Conservation (phyloP, 1,140 invertebrate genomes). For the Hirudo medicinalis region DNA sequence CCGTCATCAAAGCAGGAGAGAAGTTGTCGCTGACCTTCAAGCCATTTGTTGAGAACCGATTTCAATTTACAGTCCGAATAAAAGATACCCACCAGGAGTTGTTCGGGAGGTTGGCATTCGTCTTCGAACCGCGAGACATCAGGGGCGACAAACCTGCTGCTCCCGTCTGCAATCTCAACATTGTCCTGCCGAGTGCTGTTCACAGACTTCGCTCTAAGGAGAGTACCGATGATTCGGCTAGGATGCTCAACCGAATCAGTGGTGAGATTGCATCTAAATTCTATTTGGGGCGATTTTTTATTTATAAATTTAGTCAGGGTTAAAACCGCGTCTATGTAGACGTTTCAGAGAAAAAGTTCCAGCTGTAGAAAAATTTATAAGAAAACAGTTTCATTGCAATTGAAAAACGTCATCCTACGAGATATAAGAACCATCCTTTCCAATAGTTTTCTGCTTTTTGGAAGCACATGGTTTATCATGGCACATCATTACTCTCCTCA, state of each 20-base stretch:
- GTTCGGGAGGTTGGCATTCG: conserved; percentile 84
- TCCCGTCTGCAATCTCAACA: conserved; percentile 91
- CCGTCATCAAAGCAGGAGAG: conserved; percentile 94
- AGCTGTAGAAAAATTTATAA: too few species aligned
- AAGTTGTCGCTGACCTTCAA: conserved; percentile 85
- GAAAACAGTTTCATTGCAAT: too few species aligned
- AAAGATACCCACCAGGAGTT: conserved; percentile 82
- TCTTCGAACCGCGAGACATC: conserved; percentile 75
- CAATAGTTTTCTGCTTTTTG: too few species aligned
- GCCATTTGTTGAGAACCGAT: conserved; percentile 91
- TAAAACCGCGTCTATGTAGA: too few species aligned
- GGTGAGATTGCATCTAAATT: too few species aligned
- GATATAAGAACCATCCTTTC: too few species aligned
- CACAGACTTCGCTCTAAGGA: not conserved
- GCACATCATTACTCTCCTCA: too few species aligned
- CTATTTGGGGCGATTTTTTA: too few species aligned
- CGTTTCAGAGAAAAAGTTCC: too few species aligned
- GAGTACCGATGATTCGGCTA: conserved; percentile 3
- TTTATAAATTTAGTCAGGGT: too few species aligned
- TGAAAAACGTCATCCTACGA: too few species aligned
- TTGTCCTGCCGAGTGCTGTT: conserved; percentile 61
- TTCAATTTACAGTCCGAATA: conserved; percentile 83
- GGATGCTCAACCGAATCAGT: conserved; percentile 12
- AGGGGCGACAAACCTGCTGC: conserved; percentile 83
- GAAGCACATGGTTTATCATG: too few species aligned